Conservation (phyloP, 2,888 invertebrate species). For the Spodoptera exigua region DNA sequence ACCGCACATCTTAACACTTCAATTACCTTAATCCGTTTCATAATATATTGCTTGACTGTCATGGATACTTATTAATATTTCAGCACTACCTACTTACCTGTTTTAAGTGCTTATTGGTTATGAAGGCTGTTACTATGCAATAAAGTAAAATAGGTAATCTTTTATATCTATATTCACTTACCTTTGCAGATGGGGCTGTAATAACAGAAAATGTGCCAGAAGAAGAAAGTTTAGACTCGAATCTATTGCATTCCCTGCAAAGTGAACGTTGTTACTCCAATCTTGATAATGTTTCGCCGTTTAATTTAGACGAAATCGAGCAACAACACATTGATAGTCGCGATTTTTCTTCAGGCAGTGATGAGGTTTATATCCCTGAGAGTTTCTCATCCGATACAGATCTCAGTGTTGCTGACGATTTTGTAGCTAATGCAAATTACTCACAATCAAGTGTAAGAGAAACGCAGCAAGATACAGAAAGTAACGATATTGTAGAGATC, state of each 20-base stretch:
- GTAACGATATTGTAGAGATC: constrained; percentile 18
- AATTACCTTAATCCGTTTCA: constrained; percentile 25
- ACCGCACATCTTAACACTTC: constrained; percentile 21
- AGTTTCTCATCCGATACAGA: constrained; percentile 27
- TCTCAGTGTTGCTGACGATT: constrained; percentile 23
- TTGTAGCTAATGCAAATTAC: constrained; percentile 16
- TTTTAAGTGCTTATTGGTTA: constrained; percentile 24
- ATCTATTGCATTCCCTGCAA: constrained; percentile 13
- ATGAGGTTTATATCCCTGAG: constrained; percentile 27
- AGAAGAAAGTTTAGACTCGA: constrained; percentile 22
- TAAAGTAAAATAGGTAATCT: constrained; percentile 18
- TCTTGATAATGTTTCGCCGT: constrained; percentile 23
- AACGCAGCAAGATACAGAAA: constrained; percentile 21
- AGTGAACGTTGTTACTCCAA: constrained; percentile 17
- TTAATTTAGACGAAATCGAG: constrained; percentile 23
- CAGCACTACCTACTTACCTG: constrained; percentile 23
- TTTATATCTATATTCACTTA: constrained; percentile 8
- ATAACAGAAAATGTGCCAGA: constrained; percentile 22
- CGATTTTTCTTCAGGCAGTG: constrained; percentile 30
- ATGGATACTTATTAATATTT: constrained; percentile 17
- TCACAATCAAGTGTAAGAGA: constrained; percentile 19
- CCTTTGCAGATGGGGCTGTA: constrained; percentile 11
- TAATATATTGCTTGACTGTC: constrained; percentile 24
- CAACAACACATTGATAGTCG: constrained; percentile 18
- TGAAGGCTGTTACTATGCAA: too few species aligned